phyloP scores from a whole-genome alignment of 2,113 vertebrate species.

The Rhea americana region DNA sequence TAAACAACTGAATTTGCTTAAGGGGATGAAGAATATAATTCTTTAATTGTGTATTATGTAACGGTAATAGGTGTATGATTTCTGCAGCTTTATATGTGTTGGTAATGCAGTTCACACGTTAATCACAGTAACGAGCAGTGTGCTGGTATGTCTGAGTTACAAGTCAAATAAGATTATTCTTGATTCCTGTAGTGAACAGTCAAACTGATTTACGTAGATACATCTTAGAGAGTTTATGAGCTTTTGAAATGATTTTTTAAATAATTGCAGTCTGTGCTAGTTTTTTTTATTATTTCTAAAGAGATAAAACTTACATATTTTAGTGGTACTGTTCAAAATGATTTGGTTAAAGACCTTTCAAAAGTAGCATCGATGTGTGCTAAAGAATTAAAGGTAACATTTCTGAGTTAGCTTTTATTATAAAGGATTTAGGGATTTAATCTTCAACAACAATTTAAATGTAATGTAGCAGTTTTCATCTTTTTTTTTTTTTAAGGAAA shows the following conservation, averaged over 20 bases:
- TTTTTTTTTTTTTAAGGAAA: background rate
- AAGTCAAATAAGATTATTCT: background rate
- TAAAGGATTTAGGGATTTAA: background rate
- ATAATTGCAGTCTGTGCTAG: background rate
- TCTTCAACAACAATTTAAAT: background rate
- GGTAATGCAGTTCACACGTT: background rate
- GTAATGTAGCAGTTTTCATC: background rate
- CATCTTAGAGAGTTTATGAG: background rate
- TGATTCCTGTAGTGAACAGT: background rate
- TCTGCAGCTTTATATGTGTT: background rate
- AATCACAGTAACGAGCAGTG: background rate
- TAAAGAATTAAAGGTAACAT: background rate
- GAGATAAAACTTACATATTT: background rate
- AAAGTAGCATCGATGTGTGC: background rate
- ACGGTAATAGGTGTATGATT: accelerated
- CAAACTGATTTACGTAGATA: background rate
- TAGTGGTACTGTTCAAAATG: background rate
- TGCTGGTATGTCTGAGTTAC: background rate
- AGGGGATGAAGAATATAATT: background rate
- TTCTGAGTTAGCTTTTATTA: background rate
- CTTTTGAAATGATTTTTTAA: background rate
- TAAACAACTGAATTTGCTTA: background rate
- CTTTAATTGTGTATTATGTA: background rate
- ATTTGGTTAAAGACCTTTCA: background rate
- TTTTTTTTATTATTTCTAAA: background rate